A percentile compares a stretch with the other conserved stretches of the same genome.
Evolutionary conservation across 2,113 vertebrate genomes (phyloP).

Genomic region (Spea bombifrons): DNA sequence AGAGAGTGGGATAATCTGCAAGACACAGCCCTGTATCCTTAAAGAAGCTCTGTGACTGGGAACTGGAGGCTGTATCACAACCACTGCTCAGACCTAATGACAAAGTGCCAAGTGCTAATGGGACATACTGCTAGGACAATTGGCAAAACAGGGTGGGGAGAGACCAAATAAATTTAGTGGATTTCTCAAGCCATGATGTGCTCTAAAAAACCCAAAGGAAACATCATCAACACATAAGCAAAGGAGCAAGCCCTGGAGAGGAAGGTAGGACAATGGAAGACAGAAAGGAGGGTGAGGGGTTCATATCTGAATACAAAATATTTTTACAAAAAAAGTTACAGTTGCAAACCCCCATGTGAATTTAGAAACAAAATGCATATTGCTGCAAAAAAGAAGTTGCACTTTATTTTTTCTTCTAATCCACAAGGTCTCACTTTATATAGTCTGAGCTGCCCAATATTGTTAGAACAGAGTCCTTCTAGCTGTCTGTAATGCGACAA

Average conservation of each 20-base stretch:
- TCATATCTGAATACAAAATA: too few species aligned
- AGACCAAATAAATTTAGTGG: not conserved
- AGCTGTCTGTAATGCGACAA: too few species aligned
- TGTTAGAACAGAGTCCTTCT: too few species aligned
- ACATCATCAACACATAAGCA: constrained; percentile 23
- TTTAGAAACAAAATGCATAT: too few species aligned
- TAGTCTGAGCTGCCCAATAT: too few species aligned
- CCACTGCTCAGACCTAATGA: constrained; percentile 5
- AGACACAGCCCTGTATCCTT: constrained; percentile 23
- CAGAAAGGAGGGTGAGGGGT: not conserved
- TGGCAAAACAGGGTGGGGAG: not conserved
- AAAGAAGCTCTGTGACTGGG: constrained; percentile 19
- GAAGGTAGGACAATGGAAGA: constrained; percentile 41
- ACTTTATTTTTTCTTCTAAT: too few species aligned
- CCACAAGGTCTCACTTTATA: too few species aligned
- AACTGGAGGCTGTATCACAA: not conserved
- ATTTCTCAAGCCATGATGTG: constrained; percentile 10
- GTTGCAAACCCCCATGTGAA: too few species aligned
- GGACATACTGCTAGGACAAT: not conserved
- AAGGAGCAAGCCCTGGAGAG: constrained; percentile 29
- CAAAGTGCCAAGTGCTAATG: constrained; percentile 14
- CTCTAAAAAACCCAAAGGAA: constrained; percentile 7
- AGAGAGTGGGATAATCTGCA: constrained; percentile 26
- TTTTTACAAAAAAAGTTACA: too few species aligned
- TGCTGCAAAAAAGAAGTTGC: too few species aligned